Evolutionary conservation across 2,888 invertebrate species (phyloP), one percentile per base, ranked within the genome.

Genomic region (Mythimna lalbum): DNA sequence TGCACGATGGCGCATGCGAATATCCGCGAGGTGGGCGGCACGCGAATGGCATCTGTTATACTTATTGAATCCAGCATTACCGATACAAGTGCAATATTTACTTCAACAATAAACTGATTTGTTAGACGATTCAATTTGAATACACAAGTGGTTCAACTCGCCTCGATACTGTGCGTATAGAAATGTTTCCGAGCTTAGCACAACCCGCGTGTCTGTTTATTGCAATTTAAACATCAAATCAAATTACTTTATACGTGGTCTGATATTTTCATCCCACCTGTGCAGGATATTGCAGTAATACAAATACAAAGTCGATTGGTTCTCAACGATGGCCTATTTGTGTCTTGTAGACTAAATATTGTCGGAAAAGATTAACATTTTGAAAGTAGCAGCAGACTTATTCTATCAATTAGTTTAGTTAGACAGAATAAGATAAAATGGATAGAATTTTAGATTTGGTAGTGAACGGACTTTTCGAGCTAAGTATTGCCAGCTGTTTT

Each of bases 21-120:
- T 85, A 85, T 82, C 87, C 84, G 84, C 86, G 82, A 87, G 83
- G 90, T 91, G 91, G 91, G 90, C 87, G 90, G 89, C 85, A 83
- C 82, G 83, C 85, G 83, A 88, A 89, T 87, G 87, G 87, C 88
- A 90, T 89, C 88, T 86, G 86, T 90, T 88, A 88, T 88, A 89
- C 86, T 87, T 88, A 89, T 88, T 87, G 87, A 89, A 86, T 86
- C 76, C 73, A 73, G 84, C 83, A 87, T 86, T 88, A 87, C 87
- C 86, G 80, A 81, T 83, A 76, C 83, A 80, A 80, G 78, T 81
- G 66, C 79, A 84, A 87, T 90, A 90, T 89, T 89, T 86, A 86
- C 84, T 82, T 69, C 63, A 72, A 70, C 73, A 74, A 84, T 72
- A 79, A 78, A 78, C 71, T 74, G 76, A 69, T 74, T 67, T 69